These are phyloP conservation scores for Drosophila anomelani DNA, from an alignment of 2,888 invertebrate species.

Conservation along the genomic window DNA sequence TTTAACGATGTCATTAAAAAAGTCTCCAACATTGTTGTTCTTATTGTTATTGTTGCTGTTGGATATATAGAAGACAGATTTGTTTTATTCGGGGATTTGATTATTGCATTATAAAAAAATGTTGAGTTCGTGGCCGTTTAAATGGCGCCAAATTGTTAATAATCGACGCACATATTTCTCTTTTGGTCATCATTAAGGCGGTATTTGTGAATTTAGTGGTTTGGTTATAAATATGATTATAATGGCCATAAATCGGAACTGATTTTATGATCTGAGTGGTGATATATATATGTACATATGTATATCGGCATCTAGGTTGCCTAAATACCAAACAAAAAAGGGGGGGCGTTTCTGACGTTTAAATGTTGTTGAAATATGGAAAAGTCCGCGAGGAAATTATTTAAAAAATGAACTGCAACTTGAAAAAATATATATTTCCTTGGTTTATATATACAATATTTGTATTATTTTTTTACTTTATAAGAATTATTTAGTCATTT, in stretches of 20 bases:
- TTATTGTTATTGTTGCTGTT: constrained; percentile 12
- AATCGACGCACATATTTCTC: constrained; percentile 39
- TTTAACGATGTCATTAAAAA: constrained; percentile 73
- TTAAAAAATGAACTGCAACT: neutral
- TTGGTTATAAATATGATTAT: constrained; percentile 62
- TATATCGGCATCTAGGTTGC: constrained; percentile 24
- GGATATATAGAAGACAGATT: constrained; percentile 48
- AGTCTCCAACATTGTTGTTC: constrained; percentile 39
- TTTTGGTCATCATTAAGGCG: constrained; percentile 31
- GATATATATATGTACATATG: neutral
- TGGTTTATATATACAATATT: too few relatives aligned
- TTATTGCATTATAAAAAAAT: constrained; percentile 67
- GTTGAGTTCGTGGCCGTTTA: constrained; percentile 55
- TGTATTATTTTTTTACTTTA: too few relatives aligned
- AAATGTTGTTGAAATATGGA: neutral
- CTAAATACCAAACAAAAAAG: constrained; percentile 12
- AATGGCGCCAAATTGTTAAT: constrained; percentile 67
- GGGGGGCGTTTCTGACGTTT: neutral
- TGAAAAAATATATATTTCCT: neutral
- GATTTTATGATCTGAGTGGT: constrained; percentile 41
- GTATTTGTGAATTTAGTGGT: constrained; percentile 38
- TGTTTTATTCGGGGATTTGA: constrained; percentile 49
- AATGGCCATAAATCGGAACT: constrained; percentile 56
- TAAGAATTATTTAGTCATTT: too few relatives aligned
- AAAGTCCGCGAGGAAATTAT: neutral